Evolutionary conservation across 1,140 invertebrate genomes (phyloP).

Genomic region (Drosophila littoralis): DNA sequence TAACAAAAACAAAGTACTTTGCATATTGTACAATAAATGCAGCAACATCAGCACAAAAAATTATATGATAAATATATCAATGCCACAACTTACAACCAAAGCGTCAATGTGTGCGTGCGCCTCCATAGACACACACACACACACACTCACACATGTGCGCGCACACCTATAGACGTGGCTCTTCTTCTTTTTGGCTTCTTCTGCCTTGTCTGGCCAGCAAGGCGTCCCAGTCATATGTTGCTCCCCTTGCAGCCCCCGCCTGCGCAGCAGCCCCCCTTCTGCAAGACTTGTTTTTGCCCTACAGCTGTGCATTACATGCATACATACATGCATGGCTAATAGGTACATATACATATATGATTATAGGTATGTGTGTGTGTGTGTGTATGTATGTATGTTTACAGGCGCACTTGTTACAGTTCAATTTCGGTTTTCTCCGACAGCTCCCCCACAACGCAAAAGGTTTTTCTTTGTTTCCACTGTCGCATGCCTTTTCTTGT

Average conservation of each 20-base stretch:
- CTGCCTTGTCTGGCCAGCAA: constrained; percentile 22
- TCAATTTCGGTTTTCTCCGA: constrained; percentile 30
- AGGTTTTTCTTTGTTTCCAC: constrained; percentile 49
- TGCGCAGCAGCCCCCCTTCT: not conserved
- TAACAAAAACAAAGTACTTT: constrained; percentile 39
- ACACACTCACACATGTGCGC: constrained; percentile 7
- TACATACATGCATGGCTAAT: not conserved
- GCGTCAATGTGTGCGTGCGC: constrained; percentile 24
- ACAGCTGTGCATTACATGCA: constrained; percentile 30
- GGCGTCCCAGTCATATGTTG: constrained; percentile 17
- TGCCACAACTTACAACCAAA: constrained; percentile 39
- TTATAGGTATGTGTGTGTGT: not conserved
- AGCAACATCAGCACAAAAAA: constrained; percentile 33
- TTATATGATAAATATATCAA: constrained; percentile 37
- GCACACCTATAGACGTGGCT: constrained; percentile 21
- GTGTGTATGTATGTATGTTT: not conserved
- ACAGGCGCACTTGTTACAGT: constrained; percentile 72
- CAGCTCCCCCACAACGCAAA: constrained; percentile 29
- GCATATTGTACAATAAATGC: constrained; percentile 24
- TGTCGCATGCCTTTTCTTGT: constrained; percentile 19
- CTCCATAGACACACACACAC: constrained; percentile 17
- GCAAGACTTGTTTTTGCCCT: constrained; percentile 39
- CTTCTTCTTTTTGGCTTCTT: constrained; percentile 39
- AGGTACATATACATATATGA: not conserved
- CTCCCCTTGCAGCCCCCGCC: not conserved